Evolutionary conservation across 2,797 vertebrate species (phyloP).

Genomic region (Mus spretus): DNA sequence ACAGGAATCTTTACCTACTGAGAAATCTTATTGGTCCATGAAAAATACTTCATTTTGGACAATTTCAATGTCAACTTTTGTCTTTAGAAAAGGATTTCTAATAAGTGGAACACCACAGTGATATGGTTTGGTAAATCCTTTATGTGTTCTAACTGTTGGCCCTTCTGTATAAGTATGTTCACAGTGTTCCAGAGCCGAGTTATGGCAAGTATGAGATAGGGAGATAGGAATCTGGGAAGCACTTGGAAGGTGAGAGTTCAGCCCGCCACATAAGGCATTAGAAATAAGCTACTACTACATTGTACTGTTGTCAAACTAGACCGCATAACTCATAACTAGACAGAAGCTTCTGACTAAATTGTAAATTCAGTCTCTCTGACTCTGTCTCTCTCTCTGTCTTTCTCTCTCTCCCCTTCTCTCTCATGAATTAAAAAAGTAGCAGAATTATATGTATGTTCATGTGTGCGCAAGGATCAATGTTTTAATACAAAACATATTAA

Average conservation of each 20-base stretch:
- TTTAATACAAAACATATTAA: background rate
- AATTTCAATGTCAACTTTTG: background rate
- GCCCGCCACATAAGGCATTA: background rate
- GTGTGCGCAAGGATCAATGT: background rate
- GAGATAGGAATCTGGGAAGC: background rate
- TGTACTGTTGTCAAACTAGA: background rate
- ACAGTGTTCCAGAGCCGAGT: background rate
- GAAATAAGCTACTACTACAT: background rate
- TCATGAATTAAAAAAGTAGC: background rate
- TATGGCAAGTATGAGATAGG: background rate
- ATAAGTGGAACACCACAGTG: no score
- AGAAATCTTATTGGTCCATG: background rate
- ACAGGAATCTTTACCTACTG: background rate
- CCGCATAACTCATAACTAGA: background rate
- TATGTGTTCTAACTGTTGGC: background rate
- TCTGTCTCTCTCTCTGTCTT: no score
- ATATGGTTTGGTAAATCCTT: background rate
- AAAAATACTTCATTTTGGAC: background rate
- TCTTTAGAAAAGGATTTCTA: background rate
- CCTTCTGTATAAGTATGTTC: background rate
- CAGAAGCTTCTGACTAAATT: background rate
- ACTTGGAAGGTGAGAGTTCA: background rate
- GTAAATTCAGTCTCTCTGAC: background rate
- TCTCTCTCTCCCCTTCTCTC: background rate
- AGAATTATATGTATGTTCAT: background rate